Conservation (phyloP, 2,113 vertebrate species). For the Megaceryle torquata region DNA sequence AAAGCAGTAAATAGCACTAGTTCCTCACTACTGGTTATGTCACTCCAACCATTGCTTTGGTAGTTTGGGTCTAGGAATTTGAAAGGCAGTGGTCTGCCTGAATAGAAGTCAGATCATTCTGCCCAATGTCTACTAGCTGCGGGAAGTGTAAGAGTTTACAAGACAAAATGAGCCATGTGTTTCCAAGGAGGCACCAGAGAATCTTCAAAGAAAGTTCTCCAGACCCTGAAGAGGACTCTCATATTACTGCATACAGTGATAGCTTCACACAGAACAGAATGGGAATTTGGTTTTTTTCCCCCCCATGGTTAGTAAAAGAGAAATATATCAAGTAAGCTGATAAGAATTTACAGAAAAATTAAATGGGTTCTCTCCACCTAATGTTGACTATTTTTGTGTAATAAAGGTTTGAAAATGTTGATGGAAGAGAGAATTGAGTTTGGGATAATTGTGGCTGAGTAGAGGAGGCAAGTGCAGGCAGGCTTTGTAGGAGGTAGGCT, state of each 20-base stretch:
- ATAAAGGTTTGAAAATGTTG: neutral
- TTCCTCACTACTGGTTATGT: neutral
- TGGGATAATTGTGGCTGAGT: neutral
- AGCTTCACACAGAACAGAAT: neutral
- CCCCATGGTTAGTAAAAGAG: neutral
- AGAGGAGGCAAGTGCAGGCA: neutral
- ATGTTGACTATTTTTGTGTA: neutral
- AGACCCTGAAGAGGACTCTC: neutral
- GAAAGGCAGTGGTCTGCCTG: neutral
- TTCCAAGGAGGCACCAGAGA: neutral
- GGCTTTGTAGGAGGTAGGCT: neutral
- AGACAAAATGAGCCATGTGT: neutral
- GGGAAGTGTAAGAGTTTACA: neutral
- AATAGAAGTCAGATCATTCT: neutral
- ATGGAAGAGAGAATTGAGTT: neutral
- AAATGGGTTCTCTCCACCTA: neutral
- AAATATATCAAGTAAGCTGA: neutral
- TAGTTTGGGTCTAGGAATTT: neutral
- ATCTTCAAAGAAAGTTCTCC: neutral
- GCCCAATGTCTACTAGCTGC: fast-evolving
- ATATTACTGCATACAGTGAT: neutral
- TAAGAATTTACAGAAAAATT: neutral
- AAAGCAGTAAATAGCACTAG: neutral
- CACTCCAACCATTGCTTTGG: neutral
- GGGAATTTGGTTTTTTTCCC: neutral